Evolutionary conservation across 2,888 invertebrate genomes (phyloP).

Genomic region (Rotaria sp.): DNA sequence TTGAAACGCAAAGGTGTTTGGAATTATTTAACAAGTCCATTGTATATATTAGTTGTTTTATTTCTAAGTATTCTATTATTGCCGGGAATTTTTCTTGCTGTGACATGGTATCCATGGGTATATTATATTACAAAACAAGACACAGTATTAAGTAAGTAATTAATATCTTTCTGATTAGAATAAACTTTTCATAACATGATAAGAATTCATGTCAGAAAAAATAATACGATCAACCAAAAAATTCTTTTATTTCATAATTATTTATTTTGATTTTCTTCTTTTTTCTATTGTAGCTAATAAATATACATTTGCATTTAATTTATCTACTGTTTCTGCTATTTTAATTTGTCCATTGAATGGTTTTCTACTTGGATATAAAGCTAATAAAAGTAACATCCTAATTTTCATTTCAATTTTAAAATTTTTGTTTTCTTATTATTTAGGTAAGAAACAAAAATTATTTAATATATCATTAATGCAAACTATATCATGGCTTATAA

Average conservation of each 20-base stretch:
- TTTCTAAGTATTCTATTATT: background rate
- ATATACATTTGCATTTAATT: constrained; percentile 22
- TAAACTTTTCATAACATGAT: too few species aligned
- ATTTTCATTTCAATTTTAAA: background rate
- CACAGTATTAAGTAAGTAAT: background rate
- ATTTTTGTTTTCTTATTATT: background rate
- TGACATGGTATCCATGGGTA: background rate
- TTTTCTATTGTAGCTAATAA: constrained; percentile 6
- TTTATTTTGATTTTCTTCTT: background rate
- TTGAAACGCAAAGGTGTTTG: background rate
- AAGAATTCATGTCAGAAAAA: too few species aligned
- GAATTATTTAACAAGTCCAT: background rate
- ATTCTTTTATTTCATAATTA: too few species aligned
- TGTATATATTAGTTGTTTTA: background rate
- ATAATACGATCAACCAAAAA: too few species aligned
- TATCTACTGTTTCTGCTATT: background rate
- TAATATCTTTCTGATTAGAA: background rate
- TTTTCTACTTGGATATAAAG: background rate
- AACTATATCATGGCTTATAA: background rate
- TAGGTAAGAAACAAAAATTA: background rate
- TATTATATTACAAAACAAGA: background rate
- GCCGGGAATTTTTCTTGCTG: background rate
- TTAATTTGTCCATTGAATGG: background rate
- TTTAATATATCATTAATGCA: background rate
- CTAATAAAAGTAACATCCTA: background rate